Evolutionary conservation across 1,140 invertebrate species (phyloP).

Genomic region (Venustaconcha ellipsiformis): DNA sequence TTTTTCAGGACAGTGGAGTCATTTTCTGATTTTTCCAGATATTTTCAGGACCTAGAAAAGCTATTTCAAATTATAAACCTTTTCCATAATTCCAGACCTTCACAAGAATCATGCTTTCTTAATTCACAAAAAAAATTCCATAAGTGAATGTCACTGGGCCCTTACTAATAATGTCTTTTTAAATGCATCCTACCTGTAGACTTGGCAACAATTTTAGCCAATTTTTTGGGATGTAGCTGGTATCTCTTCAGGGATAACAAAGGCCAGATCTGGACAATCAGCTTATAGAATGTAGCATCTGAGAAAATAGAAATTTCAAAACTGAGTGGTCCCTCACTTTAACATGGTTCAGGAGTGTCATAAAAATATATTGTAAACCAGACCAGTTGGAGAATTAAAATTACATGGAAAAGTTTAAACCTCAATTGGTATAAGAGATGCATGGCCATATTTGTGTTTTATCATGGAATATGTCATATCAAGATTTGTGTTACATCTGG

Average conservation of each 20-base stretch:
- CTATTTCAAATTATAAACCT: too few relatives aligned
- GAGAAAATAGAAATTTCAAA: slow-evolving; percentile 7
- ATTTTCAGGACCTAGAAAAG: too few relatives aligned
- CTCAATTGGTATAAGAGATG: neutral
- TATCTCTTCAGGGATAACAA: slow-evolving; percentile 49
- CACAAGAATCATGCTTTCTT: too few relatives aligned
- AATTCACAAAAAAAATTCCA: too few relatives aligned
- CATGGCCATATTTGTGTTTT: neutral
- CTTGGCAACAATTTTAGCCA: slow-evolving; percentile 44
- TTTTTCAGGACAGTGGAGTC: too few relatives aligned
- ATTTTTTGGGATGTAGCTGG: slow-evolving; percentile 44
- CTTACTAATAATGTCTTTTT: too few relatives aligned
- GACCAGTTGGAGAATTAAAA: neutral
- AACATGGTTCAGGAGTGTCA: neutral
- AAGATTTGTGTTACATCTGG: too few relatives aligned
- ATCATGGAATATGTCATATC: too few relatives aligned
- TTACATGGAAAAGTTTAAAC: neutral
- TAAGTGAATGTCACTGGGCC: too few relatives aligned
- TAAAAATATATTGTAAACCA: neutral
- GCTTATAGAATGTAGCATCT: slow-evolving; percentile 45
- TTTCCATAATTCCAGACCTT: too few relatives aligned
- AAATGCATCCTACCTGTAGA: slow-evolving; percentile 36
- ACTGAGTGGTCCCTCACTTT: neutral
- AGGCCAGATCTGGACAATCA: slow-evolving; percentile 54
- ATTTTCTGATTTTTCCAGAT: too few relatives aligned